Conservation (phyloP, 2,888 invertebrate genomes). For the Heliconius aoede region DNA sequence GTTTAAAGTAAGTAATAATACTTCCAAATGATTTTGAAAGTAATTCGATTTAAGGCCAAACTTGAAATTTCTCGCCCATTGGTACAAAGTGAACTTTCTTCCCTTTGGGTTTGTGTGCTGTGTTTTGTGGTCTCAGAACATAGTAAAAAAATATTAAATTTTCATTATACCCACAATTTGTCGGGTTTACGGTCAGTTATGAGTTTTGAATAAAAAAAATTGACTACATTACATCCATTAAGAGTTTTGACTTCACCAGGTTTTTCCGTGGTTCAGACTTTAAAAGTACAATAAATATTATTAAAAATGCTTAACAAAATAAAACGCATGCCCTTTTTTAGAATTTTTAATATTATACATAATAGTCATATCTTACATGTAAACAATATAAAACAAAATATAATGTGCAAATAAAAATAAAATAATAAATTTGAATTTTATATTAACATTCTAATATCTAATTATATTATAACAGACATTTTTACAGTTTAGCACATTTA, state of each 20-base stretch:
- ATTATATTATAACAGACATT: constrained; percentile 66
- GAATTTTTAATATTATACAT: constrained; percentile 60
- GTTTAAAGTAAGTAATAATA: too few relatives aligned
- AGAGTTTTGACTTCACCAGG: not conserved
- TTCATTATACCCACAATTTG: too few relatives aligned
- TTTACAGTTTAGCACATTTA: constrained; percentile 77
- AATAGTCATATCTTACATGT: constrained; percentile 69
- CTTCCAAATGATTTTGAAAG: too few relatives aligned
- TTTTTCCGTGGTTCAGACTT: not conserved
- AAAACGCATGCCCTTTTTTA: constrained; percentile 13
- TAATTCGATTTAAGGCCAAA: too few relatives aligned
- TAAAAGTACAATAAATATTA: not conserved
- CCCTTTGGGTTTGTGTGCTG: too few relatives aligned
- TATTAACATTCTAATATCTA: constrained; percentile 60
- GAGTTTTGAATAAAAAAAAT: too few relatives aligned
- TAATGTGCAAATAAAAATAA: constrained; percentile 66
- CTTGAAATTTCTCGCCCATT: too few relatives aligned
- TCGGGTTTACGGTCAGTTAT: too few relatives aligned
- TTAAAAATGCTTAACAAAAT: not conserved
- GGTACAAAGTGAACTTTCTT: too few relatives aligned
- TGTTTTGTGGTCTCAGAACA: too few relatives aligned
- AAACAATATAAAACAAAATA: constrained; percentile 73
- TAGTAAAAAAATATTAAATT: too few relatives aligned
- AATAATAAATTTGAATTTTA: constrained; percentile 70
- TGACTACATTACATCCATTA: too few relatives aligned